Percentiles rank a stretch among this genome's conserved stretches.
Conservation (phyloP, 2,797 vertebrate species). For the Orestias chungarensis region DNA sequence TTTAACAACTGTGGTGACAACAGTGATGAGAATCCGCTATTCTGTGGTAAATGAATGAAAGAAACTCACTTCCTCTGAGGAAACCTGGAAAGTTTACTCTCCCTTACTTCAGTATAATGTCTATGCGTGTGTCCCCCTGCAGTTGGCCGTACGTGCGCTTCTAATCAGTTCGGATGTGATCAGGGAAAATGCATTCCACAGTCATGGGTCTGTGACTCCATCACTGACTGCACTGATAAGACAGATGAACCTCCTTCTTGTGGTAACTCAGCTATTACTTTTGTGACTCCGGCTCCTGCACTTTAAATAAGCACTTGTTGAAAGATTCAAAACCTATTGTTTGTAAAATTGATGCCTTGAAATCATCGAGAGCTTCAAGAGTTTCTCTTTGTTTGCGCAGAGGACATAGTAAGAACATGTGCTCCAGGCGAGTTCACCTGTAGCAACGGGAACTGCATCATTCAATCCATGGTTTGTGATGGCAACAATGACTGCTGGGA, state of each 20-base stretch:
- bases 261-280: constrained; percentile 46
- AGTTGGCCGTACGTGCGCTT: constrained; percentile 72
- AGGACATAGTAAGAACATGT: constrained; percentile 68
- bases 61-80: background rate
- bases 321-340: background rate
- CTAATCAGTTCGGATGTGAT: constrained; percentile 72
- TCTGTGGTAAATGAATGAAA: constrained; percentile 65
- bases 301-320: background rate
- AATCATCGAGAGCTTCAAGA: too few relatives aligned
- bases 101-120: background rate
- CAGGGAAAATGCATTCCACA: constrained; percentile 71
- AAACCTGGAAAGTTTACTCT: background rate
- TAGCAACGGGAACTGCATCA: constrained; percentile 78
- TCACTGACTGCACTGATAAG: constrained; percentile 71
- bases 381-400: constrained; percentile 40
- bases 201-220: constrained; percentile 72
- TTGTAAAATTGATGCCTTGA: background rate
- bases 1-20: constrained; percentile 82
- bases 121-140: constrained; percentile 26
- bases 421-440: constrained; percentile 72
- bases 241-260: constrained; percentile 78
- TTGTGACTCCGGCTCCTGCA: background rate
- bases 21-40: constrained; percentile 81
- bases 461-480: constrained; percentile 69
- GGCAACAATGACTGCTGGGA: constrained; percentile 94